Conservation (phyloP, 2,888 invertebrate genomes). For the Tipula unca region DNA sequence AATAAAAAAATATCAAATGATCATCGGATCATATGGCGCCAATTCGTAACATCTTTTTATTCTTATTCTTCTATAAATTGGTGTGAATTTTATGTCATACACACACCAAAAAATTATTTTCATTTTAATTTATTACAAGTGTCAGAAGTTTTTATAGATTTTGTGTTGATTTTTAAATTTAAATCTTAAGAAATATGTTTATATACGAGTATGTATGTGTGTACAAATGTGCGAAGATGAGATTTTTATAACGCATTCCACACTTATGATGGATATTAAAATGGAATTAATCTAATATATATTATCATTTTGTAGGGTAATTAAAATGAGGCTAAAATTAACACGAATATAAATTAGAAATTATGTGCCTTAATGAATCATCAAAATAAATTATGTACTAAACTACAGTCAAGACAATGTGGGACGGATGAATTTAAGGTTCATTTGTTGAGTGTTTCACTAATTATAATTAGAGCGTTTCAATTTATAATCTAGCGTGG, state of each 20-base stretch:
- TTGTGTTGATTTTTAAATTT: background rate
- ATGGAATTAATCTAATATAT: background rate
- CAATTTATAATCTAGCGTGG: background rate
- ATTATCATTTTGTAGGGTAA: background rate
- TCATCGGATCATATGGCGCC: conserved; percentile 4
- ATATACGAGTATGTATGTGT: background rate
- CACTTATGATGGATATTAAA: background rate
- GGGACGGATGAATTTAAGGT: background rate
- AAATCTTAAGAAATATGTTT: background rate
- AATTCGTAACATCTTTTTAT: background rate
- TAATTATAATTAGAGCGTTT: background rate
- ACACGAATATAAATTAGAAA: background rate
- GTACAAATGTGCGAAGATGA: background rate
- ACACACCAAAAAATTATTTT: background rate
- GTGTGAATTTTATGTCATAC: background rate
- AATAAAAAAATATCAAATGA: background rate
- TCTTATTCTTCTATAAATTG: background rate
- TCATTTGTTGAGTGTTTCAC: background rate
- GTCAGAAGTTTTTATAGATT: background rate
- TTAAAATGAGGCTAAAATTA: background rate
- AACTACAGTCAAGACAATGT: background rate
- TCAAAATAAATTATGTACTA: background rate
- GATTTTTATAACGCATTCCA: background rate
- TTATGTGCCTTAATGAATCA: background rate
- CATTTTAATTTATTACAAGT: background rate